Evolutionary conservation across 2,888 invertebrate species (phyloP).

Genomic region (Pollenia amentaria): DNA sequence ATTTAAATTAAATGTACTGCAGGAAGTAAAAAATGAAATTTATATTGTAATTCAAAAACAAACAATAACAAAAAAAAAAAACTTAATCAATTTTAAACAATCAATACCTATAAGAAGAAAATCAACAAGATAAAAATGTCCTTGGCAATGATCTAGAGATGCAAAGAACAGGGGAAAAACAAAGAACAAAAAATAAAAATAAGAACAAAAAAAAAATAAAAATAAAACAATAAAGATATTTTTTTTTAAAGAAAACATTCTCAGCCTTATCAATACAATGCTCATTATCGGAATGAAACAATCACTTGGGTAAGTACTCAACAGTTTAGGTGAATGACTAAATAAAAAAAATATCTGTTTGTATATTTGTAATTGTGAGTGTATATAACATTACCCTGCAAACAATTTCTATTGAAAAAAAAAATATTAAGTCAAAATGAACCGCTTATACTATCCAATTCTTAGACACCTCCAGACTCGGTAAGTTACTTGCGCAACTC

Average conservation of each 20-base stretch:
- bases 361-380: too few species aligned
- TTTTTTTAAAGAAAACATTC: slow-evolving; percentile 21
- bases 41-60: slow-evolving; percentile 33
- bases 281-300: slow-evolving; percentile 59
- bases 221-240: slow-evolving; percentile 7
- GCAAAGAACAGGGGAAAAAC: slow-evolving; percentile 3
- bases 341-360: background rate
- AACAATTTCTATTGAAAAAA: too few species aligned
- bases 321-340: slow-evolving; percentile 40
- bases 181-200: background rate
- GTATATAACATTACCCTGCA: too few species aligned
- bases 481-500: too few species aligned
- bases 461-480: too few species aligned
- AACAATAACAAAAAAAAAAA: slow-evolving; percentile 4
- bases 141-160: slow-evolving; percentile 71
- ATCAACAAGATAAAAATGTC: slow-evolving; percentile 42
- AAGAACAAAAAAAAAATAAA: background rate
- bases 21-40: slow-evolving; percentile 28
- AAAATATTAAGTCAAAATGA: too few species aligned
- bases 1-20: background rate
- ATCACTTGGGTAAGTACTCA: slow-evolving; percentile 27
- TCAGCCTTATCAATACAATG: slow-evolving; percentile 50
- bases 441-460: too few species aligned
- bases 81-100: slow-evolving; percentile 59
- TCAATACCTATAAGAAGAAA: slow-evolving; percentile 11